phyloP scores from a whole-genome alignment of 2,888 invertebrate genomes.

The Oasisia sp. region DNA sequence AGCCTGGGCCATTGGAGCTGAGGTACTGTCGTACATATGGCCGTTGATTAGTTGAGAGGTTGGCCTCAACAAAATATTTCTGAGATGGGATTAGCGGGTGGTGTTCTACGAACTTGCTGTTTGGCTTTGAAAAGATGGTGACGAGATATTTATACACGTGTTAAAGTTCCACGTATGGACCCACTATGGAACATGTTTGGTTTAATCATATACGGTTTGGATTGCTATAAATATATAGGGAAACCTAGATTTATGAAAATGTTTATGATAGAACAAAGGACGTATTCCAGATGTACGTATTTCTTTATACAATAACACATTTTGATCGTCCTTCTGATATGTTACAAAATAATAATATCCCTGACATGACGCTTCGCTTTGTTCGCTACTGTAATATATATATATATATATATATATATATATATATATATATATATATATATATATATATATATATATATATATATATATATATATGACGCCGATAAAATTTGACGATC shows the following conservation, averaged over 20 bases:
- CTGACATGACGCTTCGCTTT: background rate
- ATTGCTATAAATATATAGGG: background rate
- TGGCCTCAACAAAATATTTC: no score
- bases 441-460: background rate
- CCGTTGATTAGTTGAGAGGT: no score
- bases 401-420: background rate
- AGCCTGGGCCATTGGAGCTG: conserved; percentile 99
- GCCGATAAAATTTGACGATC: background rate
- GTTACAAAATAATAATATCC: background rate
- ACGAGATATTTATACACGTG: no score
- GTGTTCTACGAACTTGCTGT: no score
- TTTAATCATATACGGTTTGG: background rate
- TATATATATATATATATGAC: background rate
- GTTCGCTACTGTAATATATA: background rate
- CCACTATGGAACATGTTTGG: background rate
- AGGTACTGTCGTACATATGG: conserved; percentile 48
- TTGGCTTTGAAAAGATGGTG: no score
- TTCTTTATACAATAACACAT: background rate
- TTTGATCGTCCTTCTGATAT: background rate
- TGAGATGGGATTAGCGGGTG: no score
- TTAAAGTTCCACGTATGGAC: background rate
- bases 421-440: background rate
- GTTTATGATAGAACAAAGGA: background rate
- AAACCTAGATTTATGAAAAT: no score
- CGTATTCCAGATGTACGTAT: background rate